Evolutionary conservation across 2,888 invertebrate genomes (phyloP), one percentile per base, ranked within the genome.

Genomic region (Ceriagrion tenellum): DNA sequence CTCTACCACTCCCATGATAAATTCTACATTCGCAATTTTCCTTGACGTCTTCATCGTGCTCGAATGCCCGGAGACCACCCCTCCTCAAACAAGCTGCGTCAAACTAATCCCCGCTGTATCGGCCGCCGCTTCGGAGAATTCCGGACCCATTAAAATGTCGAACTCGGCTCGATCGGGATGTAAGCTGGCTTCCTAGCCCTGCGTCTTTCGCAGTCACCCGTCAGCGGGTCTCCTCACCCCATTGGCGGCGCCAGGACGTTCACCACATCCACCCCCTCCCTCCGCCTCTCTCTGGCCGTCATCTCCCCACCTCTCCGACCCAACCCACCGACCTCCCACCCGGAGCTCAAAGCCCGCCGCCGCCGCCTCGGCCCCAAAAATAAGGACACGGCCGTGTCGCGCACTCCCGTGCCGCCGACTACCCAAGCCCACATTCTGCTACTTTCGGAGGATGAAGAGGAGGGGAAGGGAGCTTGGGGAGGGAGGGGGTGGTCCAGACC

Each of bases 331-430:
- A 13, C 88, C 47, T 2, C 35, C 47, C 40, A 13, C 88, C 47
- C 20, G 35, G 23, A 20, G 47, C 59, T 63, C 91, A 91, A 91
- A 91, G 91, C 56, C 91, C 59, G 35, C 91, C 91, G 91, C 91
- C 91, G 91, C 47, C 47, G 47, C 47, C 47, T 47, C 47, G 47
- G 91, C 35, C 91, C 91, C 69, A 69, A 91, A 91, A 91, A 91
- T 91, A 91, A 91, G 91, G 91, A 91, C 35, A 59, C 63, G 12
- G 30, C 30, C 30, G 56, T 20, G n/a, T 16, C 91, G 40, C 69
- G 6, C 23, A 23, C 16, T 10, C 69, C 56, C 56, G 90, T 30
- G 56, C 90, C 90, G 90, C n/a, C 90, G 30, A n/a, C n/a, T n/a
- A n/a, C n/a, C 26, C 55, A 59, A 35, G 35, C 63, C 91, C 91